Evolutionary conservation across 2,113 vertebrate species (phyloP).

Genomic region (Haemorhous mexicanus): DNA sequence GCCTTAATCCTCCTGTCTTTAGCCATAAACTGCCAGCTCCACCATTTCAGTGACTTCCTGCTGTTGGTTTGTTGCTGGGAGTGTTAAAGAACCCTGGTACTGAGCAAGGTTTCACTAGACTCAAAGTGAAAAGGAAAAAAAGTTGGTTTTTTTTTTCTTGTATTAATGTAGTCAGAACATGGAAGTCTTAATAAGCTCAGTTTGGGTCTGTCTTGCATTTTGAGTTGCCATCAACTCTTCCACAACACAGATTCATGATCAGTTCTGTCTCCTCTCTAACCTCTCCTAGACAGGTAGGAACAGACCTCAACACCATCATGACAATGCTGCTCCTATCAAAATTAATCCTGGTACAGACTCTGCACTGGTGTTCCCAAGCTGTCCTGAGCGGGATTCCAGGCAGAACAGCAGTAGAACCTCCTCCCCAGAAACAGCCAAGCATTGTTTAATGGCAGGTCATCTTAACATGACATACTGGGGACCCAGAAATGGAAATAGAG

Average conservation of each 20-base stretch:
- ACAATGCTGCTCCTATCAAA: neutral
- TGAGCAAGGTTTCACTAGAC: neutral
- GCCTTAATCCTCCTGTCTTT: neutral
- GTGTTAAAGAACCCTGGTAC: neutral
- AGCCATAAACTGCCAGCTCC: neutral
- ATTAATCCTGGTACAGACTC: neutral
- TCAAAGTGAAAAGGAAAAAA: neutral
- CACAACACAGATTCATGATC: neutral
- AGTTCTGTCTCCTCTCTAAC: neutral
- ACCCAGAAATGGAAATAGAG: neutral
- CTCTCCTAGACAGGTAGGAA: rapidly evolving
- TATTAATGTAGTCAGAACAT: neutral
- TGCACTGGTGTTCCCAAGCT: neutral
- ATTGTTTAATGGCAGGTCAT: neutral
- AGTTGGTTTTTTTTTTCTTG: neutral
- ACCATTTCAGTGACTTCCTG: neutral
- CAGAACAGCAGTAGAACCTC: neutral
- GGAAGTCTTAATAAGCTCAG: neutral
- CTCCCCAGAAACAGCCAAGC: neutral
- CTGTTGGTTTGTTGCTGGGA: neutral
- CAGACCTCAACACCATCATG: neutral
- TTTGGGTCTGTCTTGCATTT: neutral
- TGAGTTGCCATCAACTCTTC: neutral
- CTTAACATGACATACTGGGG: neutral
- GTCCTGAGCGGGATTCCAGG: neutral